phyloP scores from a whole-genome alignment of 2,797 vertebrate genomes.

The Eulemur rubriventer region DNA sequence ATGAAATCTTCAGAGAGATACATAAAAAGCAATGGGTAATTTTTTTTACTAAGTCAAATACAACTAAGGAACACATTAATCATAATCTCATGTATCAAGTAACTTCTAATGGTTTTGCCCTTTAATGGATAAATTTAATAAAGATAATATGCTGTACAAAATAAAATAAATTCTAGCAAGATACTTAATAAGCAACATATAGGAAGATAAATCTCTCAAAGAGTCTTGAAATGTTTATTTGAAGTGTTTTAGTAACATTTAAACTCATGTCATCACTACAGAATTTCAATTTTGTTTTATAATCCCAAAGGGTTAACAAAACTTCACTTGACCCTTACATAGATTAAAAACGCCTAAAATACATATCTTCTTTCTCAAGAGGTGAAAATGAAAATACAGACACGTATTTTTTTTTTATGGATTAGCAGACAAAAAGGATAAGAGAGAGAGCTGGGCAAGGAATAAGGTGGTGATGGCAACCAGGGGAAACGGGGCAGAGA shows the following conservation, averaged over 20 bases:
- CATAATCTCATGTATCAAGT: neutral
- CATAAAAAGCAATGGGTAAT: neutral
- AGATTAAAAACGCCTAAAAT: neutral
- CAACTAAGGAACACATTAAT: neutral
- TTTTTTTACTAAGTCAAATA: neutral
- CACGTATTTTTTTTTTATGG: neutral
- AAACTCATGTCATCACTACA: neutral
- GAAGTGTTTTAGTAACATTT: slow-evolving; percentile 5
- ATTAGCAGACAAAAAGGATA: neutral
- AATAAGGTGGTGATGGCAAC: neutral
- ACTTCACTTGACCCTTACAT: neutral
- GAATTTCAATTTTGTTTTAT: slow-evolving; percentile 36
- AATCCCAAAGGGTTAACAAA: slow-evolving; percentile 27
- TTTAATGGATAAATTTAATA: slow-evolving; percentile 8
- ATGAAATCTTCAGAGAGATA: neutral
- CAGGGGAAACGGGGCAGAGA: neutral
- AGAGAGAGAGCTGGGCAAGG: neutral
- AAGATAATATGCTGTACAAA: neutral
- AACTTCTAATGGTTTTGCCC: neutral
- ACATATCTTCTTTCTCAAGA: neutral
- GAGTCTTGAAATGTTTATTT: neutral
- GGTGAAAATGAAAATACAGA: neutral
- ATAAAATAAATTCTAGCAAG: slow-evolving; percentile 44
- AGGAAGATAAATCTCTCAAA: slow-evolving; percentile 16
- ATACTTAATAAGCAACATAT: neutral